Evolutionary conservation across 2,888 invertebrate species (phyloP).

Genomic region (Cryptus armator): DNA sequence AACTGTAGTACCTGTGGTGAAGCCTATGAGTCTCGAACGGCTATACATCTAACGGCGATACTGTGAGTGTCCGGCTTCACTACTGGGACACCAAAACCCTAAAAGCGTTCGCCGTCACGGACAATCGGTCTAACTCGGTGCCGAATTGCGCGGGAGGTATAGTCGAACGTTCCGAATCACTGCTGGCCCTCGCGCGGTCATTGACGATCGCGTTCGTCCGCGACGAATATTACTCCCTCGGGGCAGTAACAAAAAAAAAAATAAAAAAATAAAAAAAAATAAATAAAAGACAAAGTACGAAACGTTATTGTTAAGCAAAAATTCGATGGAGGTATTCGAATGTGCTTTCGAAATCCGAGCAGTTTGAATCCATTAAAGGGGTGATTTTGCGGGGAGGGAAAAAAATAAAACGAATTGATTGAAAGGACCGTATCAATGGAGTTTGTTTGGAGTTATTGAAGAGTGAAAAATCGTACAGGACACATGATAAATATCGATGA

Average conservation of each 20-base stretch:
- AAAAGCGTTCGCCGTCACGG: constrained; percentile 59
- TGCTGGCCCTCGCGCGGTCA: constrained; percentile 45
- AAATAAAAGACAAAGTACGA: neutral
- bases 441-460: neutral
- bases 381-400: neutral
- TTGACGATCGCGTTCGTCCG: constrained; percentile 40
- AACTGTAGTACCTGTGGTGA: constrained; percentile 52
- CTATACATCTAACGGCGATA: neutral
- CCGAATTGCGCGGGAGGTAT: constrained; percentile 18
- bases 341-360: neutral
- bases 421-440: neutral
- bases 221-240: constrained; percentile 53
- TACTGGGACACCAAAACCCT: constrained; percentile 43
- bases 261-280: too few species aligned
- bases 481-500: too few species aligned
- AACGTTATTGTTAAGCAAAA: neutral
- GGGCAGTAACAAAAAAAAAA: constrained; percentile 27
- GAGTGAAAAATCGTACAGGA: too few species aligned
- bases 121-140: constrained; percentile 45
- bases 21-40: neutral
- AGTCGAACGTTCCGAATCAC: constrained; percentile 45
- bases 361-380: neutral
- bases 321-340: neutral
- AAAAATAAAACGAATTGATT: neutral
- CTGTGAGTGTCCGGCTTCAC: constrained; percentile 9